A percentile compares a stretch with the other conserved stretches of the same genome.
phyloP scores from a whole-genome alignment of 2,113 vertebrate genomes.

The Limanda limanda region DNA sequence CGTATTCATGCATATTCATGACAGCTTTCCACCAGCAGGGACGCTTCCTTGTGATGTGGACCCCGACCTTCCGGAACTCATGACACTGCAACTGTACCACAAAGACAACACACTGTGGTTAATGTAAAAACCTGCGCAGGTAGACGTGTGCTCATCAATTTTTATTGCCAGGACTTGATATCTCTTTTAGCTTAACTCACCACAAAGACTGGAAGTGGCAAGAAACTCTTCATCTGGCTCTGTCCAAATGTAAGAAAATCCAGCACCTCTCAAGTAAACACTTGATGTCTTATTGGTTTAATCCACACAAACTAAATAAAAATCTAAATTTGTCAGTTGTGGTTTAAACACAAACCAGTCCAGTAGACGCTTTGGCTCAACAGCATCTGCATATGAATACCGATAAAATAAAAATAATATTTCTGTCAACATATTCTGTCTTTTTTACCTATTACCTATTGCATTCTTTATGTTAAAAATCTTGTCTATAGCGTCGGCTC shows the following conservation, averaged over 20 bases:
- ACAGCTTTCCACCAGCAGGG: slow-evolving; percentile 16
- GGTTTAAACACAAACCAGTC: too few species aligned
- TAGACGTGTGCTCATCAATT: not conserved
- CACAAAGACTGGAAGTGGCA: slow-evolving; percentile 1
- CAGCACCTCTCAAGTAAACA: not conserved
- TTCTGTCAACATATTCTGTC: too few species aligned
- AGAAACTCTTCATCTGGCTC: not conserved
- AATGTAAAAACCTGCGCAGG: not conserved
- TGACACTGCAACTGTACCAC: not conserved
- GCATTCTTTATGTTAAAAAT: too few species aligned
- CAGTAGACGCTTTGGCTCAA: too few species aligned
- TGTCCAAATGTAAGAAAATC: not conserved
- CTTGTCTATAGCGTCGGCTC: too few species aligned
- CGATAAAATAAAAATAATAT: too few species aligned
- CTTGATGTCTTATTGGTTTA: not conserved
- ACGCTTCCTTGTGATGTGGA: not conserved
- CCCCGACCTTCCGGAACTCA: not conserved
- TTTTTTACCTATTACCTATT: too few species aligned
- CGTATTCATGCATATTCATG: slow-evolving; percentile 17
- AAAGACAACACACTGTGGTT: not conserved
- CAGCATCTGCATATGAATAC: too few species aligned
- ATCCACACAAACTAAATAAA: too few species aligned
- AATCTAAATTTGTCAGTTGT: too few species aligned
- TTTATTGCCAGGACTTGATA: not conserved
- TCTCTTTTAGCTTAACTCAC: not conserved